These are phyloP conservation scores for Campoplex capitator DNA, from an alignment of 2,888 invertebrate species.

Conservation along the genomic window DNA sequence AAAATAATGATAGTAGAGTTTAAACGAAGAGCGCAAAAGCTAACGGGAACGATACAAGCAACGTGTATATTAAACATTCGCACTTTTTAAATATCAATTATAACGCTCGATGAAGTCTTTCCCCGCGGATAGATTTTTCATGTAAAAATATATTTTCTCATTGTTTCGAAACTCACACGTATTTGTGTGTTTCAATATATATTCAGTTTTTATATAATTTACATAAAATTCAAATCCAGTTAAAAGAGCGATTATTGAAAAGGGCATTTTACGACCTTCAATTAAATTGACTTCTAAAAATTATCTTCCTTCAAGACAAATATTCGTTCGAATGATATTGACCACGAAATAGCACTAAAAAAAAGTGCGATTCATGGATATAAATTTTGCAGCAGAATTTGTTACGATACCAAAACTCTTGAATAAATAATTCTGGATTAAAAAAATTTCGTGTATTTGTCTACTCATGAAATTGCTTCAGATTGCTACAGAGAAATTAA, in stretches of 20 bases:
- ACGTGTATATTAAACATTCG: constrained; percentile 56
- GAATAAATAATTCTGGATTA: no score
- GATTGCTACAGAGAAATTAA: not conserved
- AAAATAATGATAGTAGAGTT: constrained; percentile 9
- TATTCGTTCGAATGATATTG: not conserved
- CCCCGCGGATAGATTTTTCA: constrained; percentile 22
- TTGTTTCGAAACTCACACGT: not conserved
- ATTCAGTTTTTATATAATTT: not conserved
- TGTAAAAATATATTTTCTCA: constrained; percentile 10
- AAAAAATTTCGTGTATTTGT: not conserved
- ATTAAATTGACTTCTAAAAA: not conserved
- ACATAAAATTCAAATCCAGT: not conserved
- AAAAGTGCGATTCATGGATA: not conserved
- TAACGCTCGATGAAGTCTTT: constrained; percentile 48
- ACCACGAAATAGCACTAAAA: not conserved
- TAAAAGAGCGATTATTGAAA: not conserved
- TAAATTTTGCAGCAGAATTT: not conserved
- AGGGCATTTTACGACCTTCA: not conserved
- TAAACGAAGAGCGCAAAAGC: constrained; percentile 32
- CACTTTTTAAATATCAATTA: constrained; percentile 49
- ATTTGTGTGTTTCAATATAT: not conserved
- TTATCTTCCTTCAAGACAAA: not conserved
- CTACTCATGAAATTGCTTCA: not conserved
- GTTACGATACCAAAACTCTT: not conserved
- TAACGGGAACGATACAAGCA: constrained; percentile 42